A percentile compares a stretch with the other conserved stretches of the same genome.
These are phyloP conservation scores for Pyralis farinalis DNA, from an alignment of 2,888 invertebrate genomes.

Conservation along the genomic window DNA sequence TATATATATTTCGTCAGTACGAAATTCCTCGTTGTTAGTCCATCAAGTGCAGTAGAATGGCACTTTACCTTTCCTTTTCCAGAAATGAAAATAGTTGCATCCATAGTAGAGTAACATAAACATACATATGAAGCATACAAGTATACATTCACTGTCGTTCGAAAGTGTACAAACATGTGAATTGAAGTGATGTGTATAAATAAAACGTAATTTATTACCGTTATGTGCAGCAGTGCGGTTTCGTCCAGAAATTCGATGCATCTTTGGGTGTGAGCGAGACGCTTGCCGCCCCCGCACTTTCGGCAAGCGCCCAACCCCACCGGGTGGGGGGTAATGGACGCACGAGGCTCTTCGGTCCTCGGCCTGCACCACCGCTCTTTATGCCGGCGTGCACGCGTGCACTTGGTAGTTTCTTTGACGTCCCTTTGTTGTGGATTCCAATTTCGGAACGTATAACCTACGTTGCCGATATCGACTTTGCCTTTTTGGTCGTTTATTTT, in stretches of 20 bases:
- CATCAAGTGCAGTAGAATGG: too few species aligned
- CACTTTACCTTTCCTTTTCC: too few species aligned
- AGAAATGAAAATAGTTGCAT: too few species aligned
- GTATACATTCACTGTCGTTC: too few species aligned
- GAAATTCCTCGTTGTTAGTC: too few species aligned
- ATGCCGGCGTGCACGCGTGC: slow-evolving; percentile 73
- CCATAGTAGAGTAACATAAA: too few species aligned
- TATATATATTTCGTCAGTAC: too few species aligned
- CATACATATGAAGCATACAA: too few species aligned
- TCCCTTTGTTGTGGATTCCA: slow-evolving; percentile 74
- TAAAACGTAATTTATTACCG: slow-evolving; percentile 70
- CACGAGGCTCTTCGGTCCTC: slow-evolving; percentile 64
- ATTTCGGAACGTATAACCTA: slow-evolving; percentile 55
- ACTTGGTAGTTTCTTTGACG: slow-evolving; percentile 77
- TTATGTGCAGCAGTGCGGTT: slow-evolving; percentile 67
- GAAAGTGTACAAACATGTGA: background rate
- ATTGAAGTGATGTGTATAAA: slow-evolving; percentile 22
- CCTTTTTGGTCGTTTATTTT: slow-evolving; percentile 14
- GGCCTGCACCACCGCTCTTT: slow-evolving; percentile 65
- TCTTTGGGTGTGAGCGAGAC: slow-evolving; percentile 72
- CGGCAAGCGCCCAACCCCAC: slow-evolving; percentile 45
- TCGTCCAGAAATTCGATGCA: slow-evolving; percentile 75
- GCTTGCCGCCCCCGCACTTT: slow-evolving; percentile 54
- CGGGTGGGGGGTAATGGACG: slow-evolving; percentile 70
- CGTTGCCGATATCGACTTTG: slow-evolving; percentile 34